These are phyloP conservation scores for Agrochola lychnidis DNA, from an alignment of 2,888 invertebrate species.

Conservation along the genomic window DNA sequence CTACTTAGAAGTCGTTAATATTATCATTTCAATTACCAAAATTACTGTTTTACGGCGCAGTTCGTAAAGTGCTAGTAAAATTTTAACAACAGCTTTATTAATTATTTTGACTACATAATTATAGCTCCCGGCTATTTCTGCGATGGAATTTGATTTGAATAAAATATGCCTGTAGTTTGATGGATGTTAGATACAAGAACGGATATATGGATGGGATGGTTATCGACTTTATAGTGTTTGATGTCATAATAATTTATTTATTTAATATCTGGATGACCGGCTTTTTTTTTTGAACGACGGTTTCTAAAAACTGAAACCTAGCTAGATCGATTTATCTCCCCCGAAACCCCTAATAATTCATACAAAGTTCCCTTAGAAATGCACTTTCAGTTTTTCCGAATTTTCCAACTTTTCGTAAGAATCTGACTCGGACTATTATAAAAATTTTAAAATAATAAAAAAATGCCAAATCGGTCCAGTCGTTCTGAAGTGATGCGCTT, in stretches of 20 bases:
- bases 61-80: not conserved
- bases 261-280: no score
- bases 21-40: conserved; percentile 23
- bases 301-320: no score
- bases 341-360: no score
- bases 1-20: conserved; percentile 21
- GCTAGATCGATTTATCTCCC: no score
- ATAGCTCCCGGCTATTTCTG: not conserved
- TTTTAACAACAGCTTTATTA: conserved; percentile 6
- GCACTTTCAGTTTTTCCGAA: no score
- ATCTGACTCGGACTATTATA: no score
- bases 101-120: conserved; percentile 23
- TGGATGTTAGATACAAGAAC: not conserved
- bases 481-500: not conserved
- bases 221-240: not conserved
- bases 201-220: not conserved
- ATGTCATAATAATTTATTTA: not conserved
- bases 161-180: not conserved
- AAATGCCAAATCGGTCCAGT: not conserved
- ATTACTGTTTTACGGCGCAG: conserved; percentile 24
- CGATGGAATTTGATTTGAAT: conserved; percentile 1
- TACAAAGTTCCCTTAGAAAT: no score
- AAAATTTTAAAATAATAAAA: no score
- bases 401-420: no score
- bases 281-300: no score